Evolutionary conservation across 2,113 vertebrate species (phyloP), one percentile per base, ranked within the genome.

Genomic region (Oreochromis tanganicae): DNA sequence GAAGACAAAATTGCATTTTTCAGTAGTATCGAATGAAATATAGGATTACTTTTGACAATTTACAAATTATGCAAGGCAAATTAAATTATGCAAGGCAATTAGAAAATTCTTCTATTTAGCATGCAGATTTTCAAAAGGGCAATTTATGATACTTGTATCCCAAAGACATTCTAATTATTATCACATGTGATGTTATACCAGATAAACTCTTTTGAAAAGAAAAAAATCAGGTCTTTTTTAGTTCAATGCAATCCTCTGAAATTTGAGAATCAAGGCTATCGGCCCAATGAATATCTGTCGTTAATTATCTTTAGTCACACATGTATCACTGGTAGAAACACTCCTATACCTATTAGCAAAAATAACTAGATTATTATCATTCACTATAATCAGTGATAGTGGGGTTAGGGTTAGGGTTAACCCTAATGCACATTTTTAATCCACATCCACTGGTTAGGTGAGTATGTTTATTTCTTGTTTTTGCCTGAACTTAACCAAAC

Each of bases 271-370:
- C 34, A 66, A 66, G 19, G 61, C 61, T 38, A 38, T 66, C 32
- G 12, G 10, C 61, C 61, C 61, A 66, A 66, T 38, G 34, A 78
- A 78, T 78, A n/a, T 50, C 71, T 5, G 9, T 19, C 4, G 0
- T 78, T 29, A 29, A 19, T 11, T 48, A 46, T 75, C 5, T 75
- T 48, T 19, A 50, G 24, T 78, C 16, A 11, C 9, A 19, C 2
- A 0, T 17, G 17, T 50, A 32, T 78, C 2, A 0, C 43, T 8
- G 24, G 43, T 50, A 78, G 16, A 12, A 21, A 1, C 41, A 4
- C 9, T 75, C 1, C 24, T 75, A 17, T 75, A 7, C 0, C 24
- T 75, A 27, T 17, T 48, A 75, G 41, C 24, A 48, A 75, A 46
- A 46, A 10, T 19, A 48, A 75, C 21, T 27, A 9, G 68, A 27